Evolutionary conservation across 2,888 invertebrate species (phyloP).

Genomic region (Anodontia alba): DNA sequence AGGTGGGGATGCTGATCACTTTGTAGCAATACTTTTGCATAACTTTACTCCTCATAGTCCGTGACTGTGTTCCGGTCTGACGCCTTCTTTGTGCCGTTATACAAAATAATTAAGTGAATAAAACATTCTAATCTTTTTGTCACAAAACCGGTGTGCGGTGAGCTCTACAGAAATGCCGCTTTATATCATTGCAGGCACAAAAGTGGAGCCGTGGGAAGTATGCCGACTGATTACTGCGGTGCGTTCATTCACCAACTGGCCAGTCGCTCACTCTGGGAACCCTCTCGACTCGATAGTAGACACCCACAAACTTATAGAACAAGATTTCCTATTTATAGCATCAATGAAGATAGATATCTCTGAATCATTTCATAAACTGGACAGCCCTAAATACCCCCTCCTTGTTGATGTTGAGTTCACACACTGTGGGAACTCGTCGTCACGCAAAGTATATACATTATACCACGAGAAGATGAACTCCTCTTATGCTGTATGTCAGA

Average conservation of each 20-base stretch:
- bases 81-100: too few relatives aligned
- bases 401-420: not conserved
- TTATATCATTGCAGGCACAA: slow-evolving; percentile 39
- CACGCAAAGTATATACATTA: not conserved
- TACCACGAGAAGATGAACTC: not conserved
- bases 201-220: slow-evolving; percentile 35
- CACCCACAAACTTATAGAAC: not conserved
- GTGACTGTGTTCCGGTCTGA: too few relatives aligned
- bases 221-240: slow-evolving; percentile 36
- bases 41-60: too few relatives aligned
- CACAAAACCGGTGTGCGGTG: too few relatives aligned
- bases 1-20: too few relatives aligned
- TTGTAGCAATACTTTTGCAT: too few relatives aligned
- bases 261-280: not conserved
- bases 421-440: not conserved
- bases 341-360: not conserved
- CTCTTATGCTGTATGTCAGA: not conserved
- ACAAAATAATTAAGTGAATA: too few relatives aligned
- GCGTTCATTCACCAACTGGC: slow-evolving; percentile 37
- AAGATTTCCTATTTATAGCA: not conserved
- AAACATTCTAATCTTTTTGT: too few relatives aligned
- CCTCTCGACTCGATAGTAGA: not conserved
- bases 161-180: too few relatives aligned
- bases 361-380: not conserved
- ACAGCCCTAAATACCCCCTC: not conserved